phyloP scores from a whole-genome alignment of 2,113 vertebrate species.

The Elanoides forficatus region DNA sequence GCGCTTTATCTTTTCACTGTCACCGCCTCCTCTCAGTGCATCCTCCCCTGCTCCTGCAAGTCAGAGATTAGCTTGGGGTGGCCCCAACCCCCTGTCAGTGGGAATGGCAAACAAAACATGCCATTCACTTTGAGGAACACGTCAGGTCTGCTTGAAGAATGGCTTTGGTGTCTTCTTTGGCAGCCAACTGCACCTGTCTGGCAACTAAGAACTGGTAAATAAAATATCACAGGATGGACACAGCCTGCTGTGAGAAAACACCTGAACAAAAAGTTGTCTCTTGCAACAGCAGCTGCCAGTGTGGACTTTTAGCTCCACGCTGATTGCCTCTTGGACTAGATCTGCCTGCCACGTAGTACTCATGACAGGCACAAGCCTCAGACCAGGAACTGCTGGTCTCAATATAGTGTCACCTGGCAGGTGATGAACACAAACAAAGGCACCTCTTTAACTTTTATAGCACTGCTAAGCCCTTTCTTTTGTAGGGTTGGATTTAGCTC shows the following conservation, averaged over 20 bases:
- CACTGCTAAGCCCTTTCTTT: conserved; percentile 28
- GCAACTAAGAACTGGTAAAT: not conserved
- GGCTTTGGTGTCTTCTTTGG: not conserved
- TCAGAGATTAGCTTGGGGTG: not conserved
- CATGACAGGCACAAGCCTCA: not conserved
- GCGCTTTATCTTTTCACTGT: not conserved
- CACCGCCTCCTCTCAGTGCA: not conserved
- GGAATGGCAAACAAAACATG: not conserved
- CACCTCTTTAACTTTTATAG: conserved; percentile 30
- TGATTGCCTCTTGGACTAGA: not conserved
- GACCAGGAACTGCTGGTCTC: not conserved
- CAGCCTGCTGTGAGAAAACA: not conserved
- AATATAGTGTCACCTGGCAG: not conserved
- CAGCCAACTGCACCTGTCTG: not conserved
- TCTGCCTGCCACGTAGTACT: not conserved
- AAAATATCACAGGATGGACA: not conserved
- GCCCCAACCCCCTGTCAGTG: not conserved
- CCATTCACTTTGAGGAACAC: not conserved
- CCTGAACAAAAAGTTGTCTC: not conserved
- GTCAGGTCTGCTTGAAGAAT: not conserved
- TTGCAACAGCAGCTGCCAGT: not conserved
- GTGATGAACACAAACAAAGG: conserved; percentile 23
- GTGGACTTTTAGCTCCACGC: not conserved
- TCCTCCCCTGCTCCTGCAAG: not conserved
- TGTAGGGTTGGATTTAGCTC: not conserved